These are phyloP conservation scores for Anniella stebbinsi DNA, from an alignment of 2,797 vertebrate genomes.

Conservation along the genomic window DNA sequence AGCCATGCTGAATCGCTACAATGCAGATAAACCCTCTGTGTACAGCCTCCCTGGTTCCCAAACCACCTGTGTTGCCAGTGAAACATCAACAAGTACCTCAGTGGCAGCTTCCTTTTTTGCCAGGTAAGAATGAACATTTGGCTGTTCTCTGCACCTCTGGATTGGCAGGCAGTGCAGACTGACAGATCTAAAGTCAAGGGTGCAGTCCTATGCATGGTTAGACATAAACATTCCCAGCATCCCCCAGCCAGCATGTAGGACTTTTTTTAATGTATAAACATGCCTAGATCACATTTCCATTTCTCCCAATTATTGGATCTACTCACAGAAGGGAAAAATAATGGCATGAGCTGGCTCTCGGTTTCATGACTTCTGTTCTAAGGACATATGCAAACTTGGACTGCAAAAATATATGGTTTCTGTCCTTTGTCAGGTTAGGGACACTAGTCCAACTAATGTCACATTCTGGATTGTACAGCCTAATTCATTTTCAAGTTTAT, in stretches of 20 bases:
- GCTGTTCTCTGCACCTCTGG: background rate
- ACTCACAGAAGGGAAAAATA: background rate
- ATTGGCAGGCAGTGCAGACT: background rate
- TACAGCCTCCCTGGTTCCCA: slow-evolving; percentile 81
- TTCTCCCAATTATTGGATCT: background rate
- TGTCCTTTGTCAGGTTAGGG: background rate
- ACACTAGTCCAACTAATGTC: background rate
- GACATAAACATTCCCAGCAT: no score
- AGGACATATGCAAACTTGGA: background rate
- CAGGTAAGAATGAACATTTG: slow-evolving; percentile 83
- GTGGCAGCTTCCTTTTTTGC: slow-evolving; percentile 97
- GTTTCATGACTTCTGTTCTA: background rate
- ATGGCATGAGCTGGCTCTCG: background rate
- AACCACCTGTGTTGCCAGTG: slow-evolving; percentile 77
- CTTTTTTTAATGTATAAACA: no score
- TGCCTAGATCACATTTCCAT: background rate
- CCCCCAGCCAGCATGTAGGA: no score
- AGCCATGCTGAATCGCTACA: slow-evolving; percentile 89
- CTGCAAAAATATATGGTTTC: background rate
- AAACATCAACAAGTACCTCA: slow-evolving; percentile 86
- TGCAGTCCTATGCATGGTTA: no score
- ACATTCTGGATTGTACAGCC: background rate
- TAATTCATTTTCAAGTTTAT: background rate
- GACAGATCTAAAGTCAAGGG: background rate
- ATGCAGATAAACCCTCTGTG: slow-evolving; percentile 86